These are phyloP conservation scores for Harpegnathos saltator DNA, from an alignment of 1,140 invertebrate genomes.

Conservation along the genomic window DNA sequence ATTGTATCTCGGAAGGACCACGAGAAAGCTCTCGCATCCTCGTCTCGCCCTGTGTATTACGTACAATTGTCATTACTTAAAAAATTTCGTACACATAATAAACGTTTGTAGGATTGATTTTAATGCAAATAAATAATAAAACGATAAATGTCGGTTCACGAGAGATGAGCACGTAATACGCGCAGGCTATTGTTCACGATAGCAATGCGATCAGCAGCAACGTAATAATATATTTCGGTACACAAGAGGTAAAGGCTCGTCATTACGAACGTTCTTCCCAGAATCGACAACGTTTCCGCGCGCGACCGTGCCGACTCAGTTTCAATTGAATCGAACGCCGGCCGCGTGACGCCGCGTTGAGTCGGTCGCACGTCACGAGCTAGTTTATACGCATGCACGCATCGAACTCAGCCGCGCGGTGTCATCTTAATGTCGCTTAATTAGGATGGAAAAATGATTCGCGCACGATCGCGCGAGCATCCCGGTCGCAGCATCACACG, in stretches of 20 bases:
- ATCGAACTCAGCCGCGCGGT: background rate
- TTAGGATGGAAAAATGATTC: constrained; percentile 46
- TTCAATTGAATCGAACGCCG: constrained; percentile 17
- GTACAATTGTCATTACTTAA: background rate
- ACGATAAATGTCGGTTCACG: background rate
- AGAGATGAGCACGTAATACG: no score
- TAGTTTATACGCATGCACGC: background rate
- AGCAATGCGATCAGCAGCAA: background rate
- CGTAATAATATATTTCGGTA: constrained; percentile 41
- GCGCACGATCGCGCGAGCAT: background rate
- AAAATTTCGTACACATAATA: background rate
- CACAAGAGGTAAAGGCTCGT: constrained; percentile 7
- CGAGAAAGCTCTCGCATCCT: background rate
- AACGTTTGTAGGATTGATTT: background rate
- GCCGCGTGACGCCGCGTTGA: constrained; percentile 7
- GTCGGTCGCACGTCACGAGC: constrained; percentile 2
- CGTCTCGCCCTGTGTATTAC: background rate
- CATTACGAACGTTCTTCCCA: constrained; percentile 11
- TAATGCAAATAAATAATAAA: background rate
- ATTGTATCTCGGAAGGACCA: background rate
- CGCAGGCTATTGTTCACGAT: background rate
- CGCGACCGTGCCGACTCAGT: background rate
- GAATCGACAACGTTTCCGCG: background rate
- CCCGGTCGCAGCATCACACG: constrained; percentile 25
- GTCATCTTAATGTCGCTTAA: constrained; percentile 28